These are phyloP conservation scores for Agonopterix subpropinquella DNA, from an alignment of 2,888 invertebrate genomes.

Conservation along the genomic window DNA sequence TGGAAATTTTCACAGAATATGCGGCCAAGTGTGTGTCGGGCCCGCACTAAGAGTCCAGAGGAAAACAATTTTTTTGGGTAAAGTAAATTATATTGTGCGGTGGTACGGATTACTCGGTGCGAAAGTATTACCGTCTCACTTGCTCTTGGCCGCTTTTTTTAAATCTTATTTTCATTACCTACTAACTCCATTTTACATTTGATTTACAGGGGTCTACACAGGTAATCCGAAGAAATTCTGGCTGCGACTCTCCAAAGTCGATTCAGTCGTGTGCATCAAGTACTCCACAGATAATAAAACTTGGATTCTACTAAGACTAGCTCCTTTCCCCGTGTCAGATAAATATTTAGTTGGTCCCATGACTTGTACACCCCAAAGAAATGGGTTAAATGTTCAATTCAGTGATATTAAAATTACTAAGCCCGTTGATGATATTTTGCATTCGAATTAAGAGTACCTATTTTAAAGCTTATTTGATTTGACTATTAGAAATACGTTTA, in stretches of 20 bases:
- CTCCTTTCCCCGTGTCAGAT: slow-evolving; percentile 29
- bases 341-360: slow-evolving; percentile 42
- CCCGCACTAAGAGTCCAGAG: no score
- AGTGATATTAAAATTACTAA: slow-evolving; percentile 29
- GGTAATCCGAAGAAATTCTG: slow-evolving; percentile 53
- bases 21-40: no score
- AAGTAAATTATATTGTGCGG: no score
- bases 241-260: slow-evolving; percentile 41
- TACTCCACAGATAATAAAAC: slow-evolving; percentile 42
- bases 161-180: no score
- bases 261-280: slow-evolving; percentile 44
- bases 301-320: slow-evolving; percentile 46
- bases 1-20: no score
- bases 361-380: slow-evolving; percentile 48
- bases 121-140: no score
- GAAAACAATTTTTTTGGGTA: no score
- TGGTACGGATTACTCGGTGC: no score
- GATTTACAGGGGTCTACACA: slow-evolving; percentile 41
- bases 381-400: slow-evolving; percentile 41
- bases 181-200: not conserved
- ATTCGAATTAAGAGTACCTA: slow-evolving; percentile 40
- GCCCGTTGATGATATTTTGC: slow-evolving; percentile 46
- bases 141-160: no score
- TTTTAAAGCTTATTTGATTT: no score
- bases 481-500: no score